Percentiles rank a stretch among this genome's conserved stretches.
Evolutionary conservation across 2,888 invertebrate genomes (phyloP).

Genomic region (Oscheius sp.): DNA sequence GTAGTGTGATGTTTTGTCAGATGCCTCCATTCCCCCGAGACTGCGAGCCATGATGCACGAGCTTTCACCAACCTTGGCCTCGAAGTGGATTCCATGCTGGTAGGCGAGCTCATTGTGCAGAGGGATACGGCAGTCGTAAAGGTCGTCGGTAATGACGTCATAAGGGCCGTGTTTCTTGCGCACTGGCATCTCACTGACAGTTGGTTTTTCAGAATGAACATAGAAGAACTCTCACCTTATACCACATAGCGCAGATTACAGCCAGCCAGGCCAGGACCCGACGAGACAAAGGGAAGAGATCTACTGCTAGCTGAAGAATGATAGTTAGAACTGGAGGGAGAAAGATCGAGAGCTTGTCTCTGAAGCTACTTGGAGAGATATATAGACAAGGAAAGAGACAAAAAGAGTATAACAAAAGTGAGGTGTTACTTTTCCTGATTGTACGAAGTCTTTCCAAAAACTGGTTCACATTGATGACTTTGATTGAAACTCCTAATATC

Average conservation of each 20-base stretch:
- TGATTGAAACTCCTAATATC: too few species aligned
- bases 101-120: constrained; percentile 96
- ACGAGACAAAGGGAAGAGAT: constrained; percentile 19
- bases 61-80: constrained; percentile 85
- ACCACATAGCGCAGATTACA: constrained; percentile 35
- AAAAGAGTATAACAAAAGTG: too few species aligned
- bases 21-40: too few species aligned
- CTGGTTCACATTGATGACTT: too few species aligned
- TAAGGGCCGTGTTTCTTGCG: constrained; percentile 77
- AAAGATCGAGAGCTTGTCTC: background rate
- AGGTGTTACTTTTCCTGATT: too few species aligned
- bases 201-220: background rate
- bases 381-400: too few species aligned
- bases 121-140: constrained; percentile 94
- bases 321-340: constrained; percentile 2
- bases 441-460: too few species aligned
- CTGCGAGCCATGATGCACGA: constrained; percentile 10
- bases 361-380: too few species aligned
- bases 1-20: constrained; percentile 8
- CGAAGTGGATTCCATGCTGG: constrained; percentile 94
- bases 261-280: constrained; percentile 36
- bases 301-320: too few species aligned
- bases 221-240: constrained; percentile 20
- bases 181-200: constrained; percentile 53
- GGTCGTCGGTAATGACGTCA: constrained; percentile 94